Base-by-base conservation (phyloP, 2,888 invertebrate genomes). In the Brachypalpus laphriformis region DNA sequence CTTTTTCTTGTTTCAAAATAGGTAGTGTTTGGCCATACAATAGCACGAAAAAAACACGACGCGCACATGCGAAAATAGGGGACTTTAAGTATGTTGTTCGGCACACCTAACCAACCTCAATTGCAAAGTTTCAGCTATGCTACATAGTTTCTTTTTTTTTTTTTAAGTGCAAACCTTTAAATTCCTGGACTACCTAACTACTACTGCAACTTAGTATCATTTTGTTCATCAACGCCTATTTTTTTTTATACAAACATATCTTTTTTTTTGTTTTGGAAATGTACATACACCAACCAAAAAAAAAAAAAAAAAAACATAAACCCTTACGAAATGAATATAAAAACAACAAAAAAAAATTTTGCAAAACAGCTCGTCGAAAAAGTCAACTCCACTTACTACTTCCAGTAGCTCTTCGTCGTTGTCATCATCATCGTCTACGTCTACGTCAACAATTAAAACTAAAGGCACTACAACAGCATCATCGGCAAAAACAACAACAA, bases 371-470 rank as follows among this genome's bases (percentile, higher is more conserved):
- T 71, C 81, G 81, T 28, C 85, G 85, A 81, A 85, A 71, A 34
- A 56, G 59, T 83, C 74, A 74, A 85, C 83, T 75, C 59, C 65
- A 70, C 57, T 81, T 81, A 71, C 75, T 85, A 47, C 70, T 85
- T 85, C 70, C 85, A 85, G 81, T 81, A 75, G 71, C 59, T 31
- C 72, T 65, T 47, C 86, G 49, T 51, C 80, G 14, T 71, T 83
- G 85, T 80, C 87, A 42, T 78, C 86, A 57, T 74, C 80, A 28
- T 61, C 78, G 31, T 74, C 87, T 49, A 42, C 86, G 51, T 57
- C 83, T 65, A 49, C 81, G 49, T 47, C 75, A 47, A 63, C 81
- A 22, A 51, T 42, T 28, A 75, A 80, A 34, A 49, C 74, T 57
- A 68, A 74, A 56, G 68, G 49, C 45, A 68, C 47, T 31, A 59